These are phyloP conservation scores for Eumeta japonica DNA, from an alignment of 1,140 invertebrate genomes.

Conservation along the genomic window DNA sequence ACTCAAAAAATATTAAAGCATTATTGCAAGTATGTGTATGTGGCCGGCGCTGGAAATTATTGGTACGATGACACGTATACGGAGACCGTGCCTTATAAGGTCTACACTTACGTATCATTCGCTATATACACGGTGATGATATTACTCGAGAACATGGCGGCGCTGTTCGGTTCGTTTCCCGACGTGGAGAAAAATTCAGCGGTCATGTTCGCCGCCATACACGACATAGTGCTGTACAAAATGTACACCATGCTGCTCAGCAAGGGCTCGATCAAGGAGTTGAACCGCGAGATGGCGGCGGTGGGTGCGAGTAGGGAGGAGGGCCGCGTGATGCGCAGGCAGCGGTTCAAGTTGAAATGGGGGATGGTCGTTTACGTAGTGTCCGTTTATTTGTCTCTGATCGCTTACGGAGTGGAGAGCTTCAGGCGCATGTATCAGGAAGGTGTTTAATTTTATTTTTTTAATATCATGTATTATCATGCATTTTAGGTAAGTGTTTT, in stretches of 20 bases:
- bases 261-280: conserved; percentile 39
- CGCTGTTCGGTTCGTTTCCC: conserved; percentile 36
- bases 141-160: conserved; percentile 40
- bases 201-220: conserved; percentile 42
- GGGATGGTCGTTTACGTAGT: conserved; percentile 32
- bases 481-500: no score
- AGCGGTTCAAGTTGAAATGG: conserved; percentile 32
- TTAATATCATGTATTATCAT: not conserved
- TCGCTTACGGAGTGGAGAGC: conserved; percentile 38
- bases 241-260: conserved; percentile 36
- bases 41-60: conserved; percentile 34
- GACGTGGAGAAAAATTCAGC: conserved; percentile 45
- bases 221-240: conserved; percentile 45
- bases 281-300: conserved; percentile 37
- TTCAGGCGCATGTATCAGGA: conserved; percentile 27
- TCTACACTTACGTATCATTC: conserved; percentile 31
- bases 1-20: conserved; percentile 26
- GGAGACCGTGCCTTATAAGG: conserved; percentile 27
- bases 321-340: conserved; percentile 27
- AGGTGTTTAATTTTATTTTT: conserved; percentile 22
- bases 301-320: conserved; percentile 34
- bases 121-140: conserved; percentile 37
- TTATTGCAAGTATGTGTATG: conserved; percentile 36
- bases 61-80: conserved; percentile 29
- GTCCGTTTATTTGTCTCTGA: conserved; percentile 38